Evolutionary conservation across 2,797 vertebrate species (phyloP).

Genomic region (Jordanella pulchra): DNA sequence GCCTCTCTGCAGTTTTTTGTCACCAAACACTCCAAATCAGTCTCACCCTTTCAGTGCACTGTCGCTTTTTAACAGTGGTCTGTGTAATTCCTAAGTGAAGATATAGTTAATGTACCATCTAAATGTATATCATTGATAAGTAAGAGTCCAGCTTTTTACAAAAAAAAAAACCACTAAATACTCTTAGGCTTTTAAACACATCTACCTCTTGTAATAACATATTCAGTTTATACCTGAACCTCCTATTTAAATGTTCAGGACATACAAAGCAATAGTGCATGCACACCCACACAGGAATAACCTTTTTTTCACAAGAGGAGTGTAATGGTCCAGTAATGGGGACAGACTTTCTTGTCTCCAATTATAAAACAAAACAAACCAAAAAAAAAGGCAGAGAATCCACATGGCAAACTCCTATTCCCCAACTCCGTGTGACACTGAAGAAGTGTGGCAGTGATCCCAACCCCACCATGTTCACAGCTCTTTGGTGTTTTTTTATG

Average conservation of each 20-base stretch:
- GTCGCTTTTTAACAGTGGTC: neutral
- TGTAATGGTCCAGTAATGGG: neutral
- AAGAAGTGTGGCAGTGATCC: neutral
- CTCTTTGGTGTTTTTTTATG: neutral
- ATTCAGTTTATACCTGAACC: neutral
- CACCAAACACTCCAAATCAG: neutral
- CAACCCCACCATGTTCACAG: neutral
- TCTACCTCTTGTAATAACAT: neutral
- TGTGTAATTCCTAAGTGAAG: neutral
- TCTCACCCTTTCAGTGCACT: neutral
- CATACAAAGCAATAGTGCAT: neutral
- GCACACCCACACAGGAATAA: neutral
- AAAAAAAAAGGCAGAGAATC: neutral
- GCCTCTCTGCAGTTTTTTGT: neutral
- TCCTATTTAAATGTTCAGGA: neutral
- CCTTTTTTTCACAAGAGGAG: neutral
- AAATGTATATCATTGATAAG: neutral
- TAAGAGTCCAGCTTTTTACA: neutral
- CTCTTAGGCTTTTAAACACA: neutral
- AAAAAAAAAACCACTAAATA: neutral
- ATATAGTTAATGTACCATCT: no score
- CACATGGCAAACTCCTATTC: no score
- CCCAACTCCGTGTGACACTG: no score
- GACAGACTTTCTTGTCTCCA: neutral
- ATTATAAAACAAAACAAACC: constrained; percentile 7